These are phyloP conservation scores for Pedicia rivosa DNA, from an alignment of 2,888 invertebrate genomes.

Conservation along the genomic window DNA sequence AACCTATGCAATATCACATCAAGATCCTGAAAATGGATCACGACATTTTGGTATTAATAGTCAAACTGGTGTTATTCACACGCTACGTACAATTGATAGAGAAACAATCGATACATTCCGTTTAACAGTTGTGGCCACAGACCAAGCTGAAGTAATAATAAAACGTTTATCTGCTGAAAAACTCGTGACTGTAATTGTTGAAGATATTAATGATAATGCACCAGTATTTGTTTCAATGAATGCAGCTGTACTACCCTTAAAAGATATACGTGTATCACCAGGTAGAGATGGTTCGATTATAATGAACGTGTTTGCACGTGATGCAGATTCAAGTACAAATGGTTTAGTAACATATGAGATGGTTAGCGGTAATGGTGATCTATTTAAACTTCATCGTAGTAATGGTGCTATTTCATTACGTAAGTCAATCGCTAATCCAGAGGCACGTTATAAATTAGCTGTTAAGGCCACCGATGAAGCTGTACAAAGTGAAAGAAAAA, in stretches of 20 bases:
- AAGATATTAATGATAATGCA: conserved; percentile 87
- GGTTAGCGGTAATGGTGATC: conserved; percentile 57
- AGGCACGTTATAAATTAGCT: conserved; percentile 64
- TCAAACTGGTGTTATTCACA: conserved; percentile 74
- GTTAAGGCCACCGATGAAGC: conserved; percentile 87
- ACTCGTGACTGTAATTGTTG: conserved; percentile 79
- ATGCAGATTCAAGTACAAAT: conserved; percentile 82
- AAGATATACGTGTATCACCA: conserved; percentile 23
- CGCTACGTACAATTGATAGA: conserved; percentile 72
- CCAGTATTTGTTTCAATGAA: conserved; percentile 86
- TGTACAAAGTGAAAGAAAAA: conserved; percentile 71
- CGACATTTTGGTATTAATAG: conserved; percentile 78
- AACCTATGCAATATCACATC: conserved; percentile 69
- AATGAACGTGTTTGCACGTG: conserved; percentile 67
- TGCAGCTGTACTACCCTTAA: conserved; percentile 61
- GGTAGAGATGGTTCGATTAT: conserved; percentile 48
- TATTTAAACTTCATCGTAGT: conserved; percentile 67
- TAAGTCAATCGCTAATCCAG: conserved; percentile 41
- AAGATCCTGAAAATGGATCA: conserved; percentile 63
- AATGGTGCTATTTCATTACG: conserved; percentile 57
- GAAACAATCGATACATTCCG: conserved; percentile 80
- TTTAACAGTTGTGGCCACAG: conserved; percentile 78
- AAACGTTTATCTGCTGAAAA: conserved; percentile 73
- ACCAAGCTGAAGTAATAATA: conserved; percentile 62
- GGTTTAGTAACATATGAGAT: conserved; percentile 84